Conservation (phyloP, 2,797 vertebrate genomes). For the Ctenosaura bakeri region DNA sequence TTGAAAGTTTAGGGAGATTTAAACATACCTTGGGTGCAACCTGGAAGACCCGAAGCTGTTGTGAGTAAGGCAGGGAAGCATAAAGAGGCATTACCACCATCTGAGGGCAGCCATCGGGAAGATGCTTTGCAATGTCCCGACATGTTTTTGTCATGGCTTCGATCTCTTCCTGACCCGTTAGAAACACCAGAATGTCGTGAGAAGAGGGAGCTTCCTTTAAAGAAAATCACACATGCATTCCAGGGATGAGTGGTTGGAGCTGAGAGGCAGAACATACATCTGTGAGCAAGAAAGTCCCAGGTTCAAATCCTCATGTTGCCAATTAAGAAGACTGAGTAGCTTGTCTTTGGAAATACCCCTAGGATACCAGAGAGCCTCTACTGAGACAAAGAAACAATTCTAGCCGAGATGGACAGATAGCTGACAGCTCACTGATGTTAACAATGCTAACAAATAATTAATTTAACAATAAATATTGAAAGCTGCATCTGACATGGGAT, state of each 20-base stretch:
- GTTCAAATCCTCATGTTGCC: neutral
- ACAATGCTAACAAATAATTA: neutral
- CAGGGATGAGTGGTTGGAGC: neutral
- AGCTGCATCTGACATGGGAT: neutral
- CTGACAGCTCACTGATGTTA: neutral
- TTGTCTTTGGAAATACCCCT: neutral
- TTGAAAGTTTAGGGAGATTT: no score
- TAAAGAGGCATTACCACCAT: constrained; percentile 93
- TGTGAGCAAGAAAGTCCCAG: neutral
- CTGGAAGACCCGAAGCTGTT: constrained; percentile 94
- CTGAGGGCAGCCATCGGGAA: constrained; percentile 87
- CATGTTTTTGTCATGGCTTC: constrained; percentile 96
- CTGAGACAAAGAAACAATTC: no score
- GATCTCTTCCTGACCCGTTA: constrained; percentile 98
- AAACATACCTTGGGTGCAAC: constrained; percentile 88
- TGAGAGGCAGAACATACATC: no score
- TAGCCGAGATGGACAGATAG: neutral
- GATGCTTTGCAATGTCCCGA: constrained; percentile 91
- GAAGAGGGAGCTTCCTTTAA: constrained; percentile 90
- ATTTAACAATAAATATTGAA: neutral
- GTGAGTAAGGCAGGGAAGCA: constrained; percentile 91
- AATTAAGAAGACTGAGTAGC: neutral
- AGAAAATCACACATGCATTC: neutral
- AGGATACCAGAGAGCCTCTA: no score
- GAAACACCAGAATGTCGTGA: constrained; percentile 95